Evolutionary conservation across 2,797 vertebrate species (phyloP).

Genomic region (Coregonus ussuriensis): DNA sequence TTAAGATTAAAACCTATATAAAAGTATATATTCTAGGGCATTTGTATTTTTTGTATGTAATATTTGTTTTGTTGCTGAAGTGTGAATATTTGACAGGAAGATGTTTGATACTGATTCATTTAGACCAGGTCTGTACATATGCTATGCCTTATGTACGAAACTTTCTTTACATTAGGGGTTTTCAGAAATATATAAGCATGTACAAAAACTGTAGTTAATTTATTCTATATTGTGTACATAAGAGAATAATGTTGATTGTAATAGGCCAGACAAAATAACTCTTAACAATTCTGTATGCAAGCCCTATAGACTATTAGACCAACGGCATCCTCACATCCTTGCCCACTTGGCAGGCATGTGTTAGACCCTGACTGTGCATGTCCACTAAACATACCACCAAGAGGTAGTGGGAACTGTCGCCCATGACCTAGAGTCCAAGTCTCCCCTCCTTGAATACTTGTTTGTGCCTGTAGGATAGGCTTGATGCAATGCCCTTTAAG

Average conservation of each 20-base stretch:
- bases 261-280: slow-evolving; percentile 74
- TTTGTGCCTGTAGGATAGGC: slow-evolving; percentile 46
- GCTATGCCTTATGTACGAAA: slow-evolving; percentile 88
- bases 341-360: slow-evolving; percentile 30
- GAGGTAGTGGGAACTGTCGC: slow-evolving; percentile 5
- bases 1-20: slow-evolving; percentile 29
- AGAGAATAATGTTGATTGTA: slow-evolving; percentile 67
- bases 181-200: slow-evolving; percentile 87
- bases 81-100: slow-evolving; percentile 71
- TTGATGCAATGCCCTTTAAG: slow-evolving; percentile 73
- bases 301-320: slow-evolving; percentile 68
- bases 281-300: slow-evolving; percentile 81
- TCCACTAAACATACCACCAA: slow-evolving; percentile 19
- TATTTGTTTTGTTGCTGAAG: slow-evolving; percentile 68
- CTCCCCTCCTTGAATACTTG: not conserved
- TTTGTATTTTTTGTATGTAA: slow-evolving; percentile 84
- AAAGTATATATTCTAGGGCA: slow-evolving; percentile 67
- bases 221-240: slow-evolving; percentile 87
- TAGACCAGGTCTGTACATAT: slow-evolving; percentile 83
- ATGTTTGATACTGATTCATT: slow-evolving; percentile 77
- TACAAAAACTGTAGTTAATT: slow-evolving; percentile 83
- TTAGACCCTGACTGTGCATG: slow-evolving; percentile 41
- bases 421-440: not conserved
- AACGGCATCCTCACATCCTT: slow-evolving; percentile 34
- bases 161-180: slow-evolving; percentile 77